Conservation (phyloP, 2,797 vertebrate genomes). For the Lophotriccus pileatus region DNA sequence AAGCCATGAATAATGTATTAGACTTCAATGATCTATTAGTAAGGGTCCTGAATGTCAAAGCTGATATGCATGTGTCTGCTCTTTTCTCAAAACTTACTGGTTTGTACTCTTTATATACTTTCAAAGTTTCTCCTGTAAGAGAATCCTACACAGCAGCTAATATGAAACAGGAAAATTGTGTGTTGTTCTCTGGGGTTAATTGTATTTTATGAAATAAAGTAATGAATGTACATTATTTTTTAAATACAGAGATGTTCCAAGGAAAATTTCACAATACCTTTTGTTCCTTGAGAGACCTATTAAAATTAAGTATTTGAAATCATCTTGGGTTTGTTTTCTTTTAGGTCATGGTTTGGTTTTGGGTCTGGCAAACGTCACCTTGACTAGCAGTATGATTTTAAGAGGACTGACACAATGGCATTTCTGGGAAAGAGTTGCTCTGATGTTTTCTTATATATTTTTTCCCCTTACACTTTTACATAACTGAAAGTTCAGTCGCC, state of each 20-base stretch:
- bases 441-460: not conserved
- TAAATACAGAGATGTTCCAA: slow-evolving; percentile 7
- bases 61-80: not conserved
- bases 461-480: not conserved
- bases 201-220: not conserved
- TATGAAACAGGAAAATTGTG: not conserved
- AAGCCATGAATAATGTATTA: slow-evolving; percentile 1
- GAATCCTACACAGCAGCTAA: not conserved
- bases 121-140: not conserved
- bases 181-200: not conserved
- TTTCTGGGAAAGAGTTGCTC: slow-evolving; percentile 2
- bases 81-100: not conserved
- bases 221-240: not conserved
- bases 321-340: slow-evolving; percentile 7
- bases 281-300: not conserved
- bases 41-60: not conserved
- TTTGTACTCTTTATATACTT: not conserved
- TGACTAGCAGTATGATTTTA: not conserved
- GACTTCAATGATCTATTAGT: slow-evolving; percentile 5
- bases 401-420: not conserved
- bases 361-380: slow-evolving; percentile 22
- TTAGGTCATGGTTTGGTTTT: not conserved
- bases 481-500: not conserved
- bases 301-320: not conserved
- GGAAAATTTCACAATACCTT: slow-evolving; percentile 7